Conservation (phyloP, 2,113 vertebrate species). For the Dromiciops gliroides region DNA sequence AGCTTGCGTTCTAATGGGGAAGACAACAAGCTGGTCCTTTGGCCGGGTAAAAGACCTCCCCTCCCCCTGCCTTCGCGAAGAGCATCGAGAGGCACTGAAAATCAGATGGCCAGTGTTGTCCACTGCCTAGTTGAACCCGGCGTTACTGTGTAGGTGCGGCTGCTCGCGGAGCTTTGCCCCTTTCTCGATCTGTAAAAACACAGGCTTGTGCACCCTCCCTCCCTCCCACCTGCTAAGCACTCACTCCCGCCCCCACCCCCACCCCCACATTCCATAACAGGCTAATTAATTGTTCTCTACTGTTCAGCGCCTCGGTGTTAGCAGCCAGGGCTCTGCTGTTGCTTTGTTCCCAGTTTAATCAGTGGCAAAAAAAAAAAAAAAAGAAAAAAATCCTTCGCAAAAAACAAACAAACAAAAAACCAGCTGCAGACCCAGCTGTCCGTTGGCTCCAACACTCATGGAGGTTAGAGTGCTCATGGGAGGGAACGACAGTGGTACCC, state of each 20-base stretch:
- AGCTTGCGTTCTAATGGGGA: neutral
- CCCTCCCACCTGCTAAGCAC: neutral
- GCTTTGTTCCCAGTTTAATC: slow-evolving; percentile 71
- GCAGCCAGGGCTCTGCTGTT: neutral
- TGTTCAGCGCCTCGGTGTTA: slow-evolving; percentile 18
- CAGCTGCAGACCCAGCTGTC: slow-evolving; percentile 75
- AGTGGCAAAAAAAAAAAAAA: slow-evolving; percentile 49
- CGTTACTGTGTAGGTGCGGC: neutral
- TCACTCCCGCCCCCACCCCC: slow-evolving; percentile 33
- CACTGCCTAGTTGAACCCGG: slow-evolving; percentile 38
- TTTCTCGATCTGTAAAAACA: slow-evolving; percentile 22
- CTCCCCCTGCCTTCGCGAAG: neutral
- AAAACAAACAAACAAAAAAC: slow-evolving; percentile 50
- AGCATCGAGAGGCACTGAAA: neutral
- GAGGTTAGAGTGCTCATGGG: slow-evolving; percentile 48
- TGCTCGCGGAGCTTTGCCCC: neutral
- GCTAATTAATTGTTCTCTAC: slow-evolving; percentile 67
- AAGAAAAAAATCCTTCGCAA: slow-evolving; percentile 45
- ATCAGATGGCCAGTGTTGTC: neutral
- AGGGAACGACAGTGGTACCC: slow-evolving; percentile 38
- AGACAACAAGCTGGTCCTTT: neutral
- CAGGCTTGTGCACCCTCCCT: slow-evolving; percentile 12
- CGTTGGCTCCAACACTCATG: neutral
- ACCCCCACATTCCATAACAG: slow-evolving; percentile 51
- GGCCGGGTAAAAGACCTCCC: neutral